Evolutionary conservation across 2,888 invertebrate species (phyloP).

Genomic region (Metacarcinus magister): DNA sequence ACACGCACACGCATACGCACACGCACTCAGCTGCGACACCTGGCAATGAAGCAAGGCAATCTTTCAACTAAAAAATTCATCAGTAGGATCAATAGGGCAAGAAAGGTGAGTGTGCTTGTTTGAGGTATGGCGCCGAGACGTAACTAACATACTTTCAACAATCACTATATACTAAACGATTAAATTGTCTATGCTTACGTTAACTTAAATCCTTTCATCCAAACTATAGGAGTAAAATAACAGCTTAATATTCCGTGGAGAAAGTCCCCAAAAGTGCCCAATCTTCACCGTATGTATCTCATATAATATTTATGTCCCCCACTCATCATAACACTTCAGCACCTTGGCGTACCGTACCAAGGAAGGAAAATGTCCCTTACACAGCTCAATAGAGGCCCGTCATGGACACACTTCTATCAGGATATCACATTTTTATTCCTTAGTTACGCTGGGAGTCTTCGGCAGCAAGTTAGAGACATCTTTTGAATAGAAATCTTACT

Average conservation of each 20-base stretch:
- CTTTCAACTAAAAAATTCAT: not conserved
- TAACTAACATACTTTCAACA: not conserved
- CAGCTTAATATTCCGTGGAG: not conserved
- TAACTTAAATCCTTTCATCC: not conserved
- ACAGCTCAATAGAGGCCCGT: not conserved
- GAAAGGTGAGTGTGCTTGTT: not conserved
- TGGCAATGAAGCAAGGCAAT: not conserved
- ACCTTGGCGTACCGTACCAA: not conserved
- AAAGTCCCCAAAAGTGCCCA: not conserved
- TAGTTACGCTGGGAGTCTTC: not conserved
- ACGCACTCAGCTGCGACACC: not conserved
- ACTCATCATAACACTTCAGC: not conserved
- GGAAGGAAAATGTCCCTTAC: not conserved
- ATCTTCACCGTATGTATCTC: not conserved
- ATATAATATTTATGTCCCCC: not conserved
- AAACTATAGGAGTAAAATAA: not conserved
- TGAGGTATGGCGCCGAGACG: not conserved
- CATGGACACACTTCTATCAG: not conserved
- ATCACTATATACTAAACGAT: not conserved
- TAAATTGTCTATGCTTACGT: not conserved
- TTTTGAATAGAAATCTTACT: not conserved
- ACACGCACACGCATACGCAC: not conserved
- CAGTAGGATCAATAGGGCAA: conserved; percentile 4
- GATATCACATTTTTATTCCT: not conserved
- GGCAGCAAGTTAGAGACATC: not conserved